Conservation (phyloP, 1,140 invertebrate species). For the Thaumetopoea pityocampa region DNA sequence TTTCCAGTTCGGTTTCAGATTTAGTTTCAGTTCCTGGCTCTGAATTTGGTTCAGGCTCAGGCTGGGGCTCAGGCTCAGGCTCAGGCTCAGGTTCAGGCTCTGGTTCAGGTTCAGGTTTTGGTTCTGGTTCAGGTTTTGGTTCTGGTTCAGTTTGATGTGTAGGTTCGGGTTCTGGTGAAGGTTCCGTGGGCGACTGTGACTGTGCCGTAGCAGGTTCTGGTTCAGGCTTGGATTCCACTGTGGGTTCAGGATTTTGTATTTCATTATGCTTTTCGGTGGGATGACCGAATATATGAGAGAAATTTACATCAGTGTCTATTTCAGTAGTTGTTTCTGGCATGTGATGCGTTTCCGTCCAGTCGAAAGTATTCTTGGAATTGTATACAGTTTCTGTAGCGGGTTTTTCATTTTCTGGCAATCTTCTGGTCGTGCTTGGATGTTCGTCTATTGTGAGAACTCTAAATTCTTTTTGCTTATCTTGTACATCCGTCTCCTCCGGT, state of each 20-base stretch:
- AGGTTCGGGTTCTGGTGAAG: constrained; percentile 25
- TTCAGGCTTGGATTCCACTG: constrained; percentile 21
- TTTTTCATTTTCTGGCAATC: constrained; percentile 39
- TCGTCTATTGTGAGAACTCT: constrained; percentile 36
- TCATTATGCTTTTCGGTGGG: constrained; percentile 23
- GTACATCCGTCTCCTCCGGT: constrained; percentile 13
- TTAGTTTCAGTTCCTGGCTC: constrained; percentile 31
- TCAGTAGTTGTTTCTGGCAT: constrained; percentile 53
- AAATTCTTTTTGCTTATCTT: constrained; percentile 24
- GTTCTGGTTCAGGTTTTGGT: constrained; percentile 39
- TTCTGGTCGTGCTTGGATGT: constrained; percentile 26
- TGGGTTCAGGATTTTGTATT: constrained; percentile 32
- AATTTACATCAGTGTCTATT: constrained; percentile 42
- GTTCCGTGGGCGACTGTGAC: constrained; percentile 21
- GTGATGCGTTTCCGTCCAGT: constrained; percentile 46
- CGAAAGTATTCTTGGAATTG: constrained; percentile 37
- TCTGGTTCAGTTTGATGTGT: constrained; percentile 29
- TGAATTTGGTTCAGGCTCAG: constrained; percentile 33
- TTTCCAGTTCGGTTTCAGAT: constrained; percentile 29
- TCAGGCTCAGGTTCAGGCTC: constrained; percentile 28
- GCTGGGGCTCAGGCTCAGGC: constrained; percentile 29
- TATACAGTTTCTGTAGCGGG: constrained; percentile 42
- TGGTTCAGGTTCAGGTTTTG: constrained; percentile 28
- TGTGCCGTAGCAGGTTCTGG: constrained; percentile 22
- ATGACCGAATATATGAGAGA: constrained; percentile 52